Conservation (phyloP, 64 coral and sea anemone genomes). For the Dendronephthya gigantea region DNA sequence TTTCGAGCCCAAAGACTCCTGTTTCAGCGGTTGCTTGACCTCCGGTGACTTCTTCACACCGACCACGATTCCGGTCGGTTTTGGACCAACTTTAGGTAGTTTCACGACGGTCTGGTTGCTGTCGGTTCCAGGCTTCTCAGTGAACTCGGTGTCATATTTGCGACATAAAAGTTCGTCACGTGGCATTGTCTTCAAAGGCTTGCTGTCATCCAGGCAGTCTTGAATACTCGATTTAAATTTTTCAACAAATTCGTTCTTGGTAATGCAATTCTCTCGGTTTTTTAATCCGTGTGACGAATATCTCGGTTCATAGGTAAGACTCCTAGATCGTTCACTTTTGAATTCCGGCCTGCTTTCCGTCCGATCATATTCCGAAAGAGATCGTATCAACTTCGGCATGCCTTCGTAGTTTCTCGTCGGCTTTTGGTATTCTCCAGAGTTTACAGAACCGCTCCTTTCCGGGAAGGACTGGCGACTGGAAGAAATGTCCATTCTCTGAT, state of each 20-base stretch:
- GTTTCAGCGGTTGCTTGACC: background rate
- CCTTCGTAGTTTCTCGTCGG: background rate
- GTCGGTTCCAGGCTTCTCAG: background rate
- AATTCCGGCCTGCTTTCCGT: background rate
- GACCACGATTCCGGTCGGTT: constrained; percentile 13
- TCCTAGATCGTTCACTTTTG: background rate
- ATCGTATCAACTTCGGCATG: background rate
- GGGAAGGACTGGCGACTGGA: background rate
- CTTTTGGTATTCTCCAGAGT: background rate
- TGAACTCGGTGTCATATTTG: background rate
- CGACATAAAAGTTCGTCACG: no score
- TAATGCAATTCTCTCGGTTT: background rate
- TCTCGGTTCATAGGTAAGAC: background rate
- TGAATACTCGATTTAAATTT: no score
- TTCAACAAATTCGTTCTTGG: no score
- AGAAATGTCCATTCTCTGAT: no score
- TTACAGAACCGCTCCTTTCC: background rate
- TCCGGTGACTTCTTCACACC: background rate
- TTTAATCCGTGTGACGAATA: background rate
- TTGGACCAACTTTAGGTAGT: background rate
- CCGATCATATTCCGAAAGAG: background rate
- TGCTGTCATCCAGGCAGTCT: no score
- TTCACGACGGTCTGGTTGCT: background rate
- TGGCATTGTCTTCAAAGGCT: no score
- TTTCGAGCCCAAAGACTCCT: background rate